These are phyloP conservation scores for Drosophila anomalipes DNA, from an alignment of 2,888 invertebrate genomes.

Conservation along the genomic window DNA sequence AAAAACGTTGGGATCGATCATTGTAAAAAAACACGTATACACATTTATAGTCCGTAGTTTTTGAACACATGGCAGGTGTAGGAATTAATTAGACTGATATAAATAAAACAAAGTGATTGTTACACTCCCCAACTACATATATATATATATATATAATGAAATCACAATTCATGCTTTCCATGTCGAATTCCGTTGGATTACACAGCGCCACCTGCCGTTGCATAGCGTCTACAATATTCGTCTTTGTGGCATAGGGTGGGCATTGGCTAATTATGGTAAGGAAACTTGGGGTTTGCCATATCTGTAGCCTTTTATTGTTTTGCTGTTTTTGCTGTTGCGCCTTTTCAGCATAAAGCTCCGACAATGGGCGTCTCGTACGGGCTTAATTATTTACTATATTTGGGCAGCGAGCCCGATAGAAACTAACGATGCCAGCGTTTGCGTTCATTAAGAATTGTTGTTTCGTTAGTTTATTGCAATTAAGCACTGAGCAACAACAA, in stretches of 20 bases:
- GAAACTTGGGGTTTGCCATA: constrained; percentile 46
- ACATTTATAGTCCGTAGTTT: neutral
- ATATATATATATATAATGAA: neutral
- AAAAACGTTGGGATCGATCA: neutral
- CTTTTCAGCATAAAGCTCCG: constrained; percentile 36
- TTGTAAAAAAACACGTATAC: neutral
- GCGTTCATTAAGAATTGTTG: constrained; percentile 14
- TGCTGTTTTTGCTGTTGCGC: constrained; percentile 13
- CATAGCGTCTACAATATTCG: constrained; percentile 23
- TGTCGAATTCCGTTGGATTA: neutral
- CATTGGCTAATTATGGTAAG: constrained; percentile 26
- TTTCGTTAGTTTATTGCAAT: constrained; percentile 30
- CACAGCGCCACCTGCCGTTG: constrained; percentile 21
- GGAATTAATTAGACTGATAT: neutral
- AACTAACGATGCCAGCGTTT: constrained; percentile 7
- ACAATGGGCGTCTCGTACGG: constrained; percentile 30
- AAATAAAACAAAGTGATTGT: neutral
- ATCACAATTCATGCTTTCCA: neutral
- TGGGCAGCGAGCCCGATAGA: constrained; percentile 49
- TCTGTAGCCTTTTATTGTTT: constrained; percentile 48
- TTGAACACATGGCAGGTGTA: neutral
- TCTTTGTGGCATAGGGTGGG: neutral
- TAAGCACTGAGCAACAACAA: constrained; percentile 24
- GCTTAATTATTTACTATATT: constrained; percentile 69
- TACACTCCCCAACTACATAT: neutral